A percentile compares a stretch with the other conserved stretches of the same genome.
These are phyloP conservation scores for Pasiphila rectangulata DNA, from an alignment of 2,888 invertebrate species.

Conservation along the genomic window DNA sequence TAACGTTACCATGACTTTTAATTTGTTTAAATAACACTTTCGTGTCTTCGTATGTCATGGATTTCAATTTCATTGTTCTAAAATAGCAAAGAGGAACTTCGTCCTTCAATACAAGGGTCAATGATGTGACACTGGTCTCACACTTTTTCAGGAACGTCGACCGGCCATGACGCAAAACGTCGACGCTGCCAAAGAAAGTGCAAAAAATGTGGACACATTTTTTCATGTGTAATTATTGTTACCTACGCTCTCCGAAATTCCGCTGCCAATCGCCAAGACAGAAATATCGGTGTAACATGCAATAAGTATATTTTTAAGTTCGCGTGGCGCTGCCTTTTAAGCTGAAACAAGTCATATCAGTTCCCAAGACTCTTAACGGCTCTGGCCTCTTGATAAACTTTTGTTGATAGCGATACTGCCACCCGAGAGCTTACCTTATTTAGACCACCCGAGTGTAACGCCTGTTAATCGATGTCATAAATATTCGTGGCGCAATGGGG, in stretches of 20 bases:
- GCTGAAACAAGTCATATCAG: slow-evolving; percentile 49
- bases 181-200: slow-evolving; percentile 48
- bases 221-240: slow-evolving; percentile 38
- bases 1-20: too few relatives aligned
- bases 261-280: slow-evolving; percentile 51
- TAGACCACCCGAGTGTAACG: slow-evolving; percentile 65
- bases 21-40: too few relatives aligned
- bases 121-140: slow-evolving; percentile 47
- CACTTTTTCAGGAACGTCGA: slow-evolving; percentile 63
- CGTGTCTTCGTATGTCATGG: too few relatives aligned
- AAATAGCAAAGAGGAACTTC: slow-evolving; percentile 25
- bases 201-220: slow-evolving; percentile 39
- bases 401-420: slow-evolving; percentile 49
- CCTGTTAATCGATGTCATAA: slow-evolving; percentile 60
- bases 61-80: too few relatives aligned
- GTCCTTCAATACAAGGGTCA: slow-evolving; percentile 50
- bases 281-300: slow-evolving; percentile 45
- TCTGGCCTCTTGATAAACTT: slow-evolving; percentile 61
- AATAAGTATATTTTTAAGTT: slow-evolving; percentile 33
- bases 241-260: too few relatives aligned
- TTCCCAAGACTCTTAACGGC: slow-evolving; percentile 54
- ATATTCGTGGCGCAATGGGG: slow-evolving; percentile 67
- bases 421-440: slow-evolving; percentile 39
- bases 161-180: slow-evolving; percentile 59
- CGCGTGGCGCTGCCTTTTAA: slow-evolving; percentile 37